phyloP scores from a whole-genome alignment of 1,140 invertebrate species.

The Drosophila dunni region DNA sequence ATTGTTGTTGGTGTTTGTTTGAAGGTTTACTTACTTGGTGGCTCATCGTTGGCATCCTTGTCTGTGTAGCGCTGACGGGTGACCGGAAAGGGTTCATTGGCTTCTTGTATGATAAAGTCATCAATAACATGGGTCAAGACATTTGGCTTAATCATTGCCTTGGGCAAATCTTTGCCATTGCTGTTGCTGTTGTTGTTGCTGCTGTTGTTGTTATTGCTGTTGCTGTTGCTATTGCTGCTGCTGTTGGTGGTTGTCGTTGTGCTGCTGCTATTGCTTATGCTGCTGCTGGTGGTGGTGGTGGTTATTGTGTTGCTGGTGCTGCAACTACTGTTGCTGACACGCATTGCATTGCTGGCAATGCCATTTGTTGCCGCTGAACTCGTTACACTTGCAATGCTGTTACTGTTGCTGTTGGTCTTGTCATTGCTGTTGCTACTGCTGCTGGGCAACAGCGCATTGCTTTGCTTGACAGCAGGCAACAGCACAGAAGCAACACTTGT shows the following conservation, averaged over 20 bases:
- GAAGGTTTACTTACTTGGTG: slow-evolving; percentile 85
- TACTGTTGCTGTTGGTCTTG: slow-evolving; percentile 70
- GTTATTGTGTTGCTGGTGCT: slow-evolving; percentile 14
- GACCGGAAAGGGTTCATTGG: slow-evolving; percentile 94
- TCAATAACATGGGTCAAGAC: slow-evolving; percentile 98
- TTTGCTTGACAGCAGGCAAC: slow-evolving; percentile 70
- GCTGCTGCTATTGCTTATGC: slow-evolving; percentile 28
- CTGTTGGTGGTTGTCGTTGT: slow-evolving; percentile 40
- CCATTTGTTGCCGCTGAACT: slow-evolving; percentile 64
- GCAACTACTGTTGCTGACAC: slow-evolving; percentile 26
- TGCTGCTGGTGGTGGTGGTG: slow-evolving; percentile 30
- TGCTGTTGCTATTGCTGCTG: slow-evolving; percentile 28
- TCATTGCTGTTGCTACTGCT: slow-evolving; percentile 72
- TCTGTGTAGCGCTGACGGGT: slow-evolving; percentile 86
- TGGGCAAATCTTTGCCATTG: slow-evolving; percentile 89
- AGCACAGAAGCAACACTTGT: slow-evolving; percentile 72
- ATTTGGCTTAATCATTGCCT: slow-evolving; percentile 98
- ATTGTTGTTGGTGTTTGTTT: too few relatives aligned
- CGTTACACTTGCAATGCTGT: slow-evolving; percentile 57
- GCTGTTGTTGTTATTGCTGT: slow-evolving; percentile 11
- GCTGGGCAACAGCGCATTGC: slow-evolving; percentile 56
- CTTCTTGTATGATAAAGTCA: slow-evolving; percentile 98
- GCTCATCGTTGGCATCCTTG: slow-evolving; percentile 88
- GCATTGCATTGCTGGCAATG: slow-evolving; percentile 36
- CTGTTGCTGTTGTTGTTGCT: slow-evolving; percentile 31